These are phyloP conservation scores for Dorcus hopei DNA, from an alignment of 2,888 invertebrate species.

Conservation along the genomic window DNA sequence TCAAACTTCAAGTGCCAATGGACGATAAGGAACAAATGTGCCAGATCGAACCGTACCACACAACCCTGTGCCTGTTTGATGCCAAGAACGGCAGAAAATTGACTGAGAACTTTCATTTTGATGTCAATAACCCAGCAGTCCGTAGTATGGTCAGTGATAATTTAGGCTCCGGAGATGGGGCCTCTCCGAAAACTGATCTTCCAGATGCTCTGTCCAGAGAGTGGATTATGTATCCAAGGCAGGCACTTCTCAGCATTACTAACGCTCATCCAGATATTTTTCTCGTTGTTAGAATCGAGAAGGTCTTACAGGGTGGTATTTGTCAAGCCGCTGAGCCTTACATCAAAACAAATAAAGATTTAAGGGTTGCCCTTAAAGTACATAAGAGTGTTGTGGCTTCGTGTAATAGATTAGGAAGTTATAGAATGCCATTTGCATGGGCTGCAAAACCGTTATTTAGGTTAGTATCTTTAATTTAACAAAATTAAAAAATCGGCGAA, in stretches of 20 bases:
- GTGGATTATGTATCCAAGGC: constrained; percentile 63
- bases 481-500: neutral
- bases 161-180: constrained; percentile 23
- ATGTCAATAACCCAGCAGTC: constrained; percentile 75
- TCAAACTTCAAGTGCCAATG: constrained; percentile 78
- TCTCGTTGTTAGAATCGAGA: constrained; percentile 89
- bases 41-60: constrained; percentile 92
- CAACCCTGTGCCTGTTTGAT: constrained; percentile 87
- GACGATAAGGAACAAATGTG: constrained; percentile 66
- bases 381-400: constrained; percentile 77
- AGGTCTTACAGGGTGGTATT: constrained; percentile 86
- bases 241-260: constrained; percentile 86
- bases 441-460: constrained; percentile 83
- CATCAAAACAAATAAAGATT: constrained; percentile 76
- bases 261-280: constrained; percentile 89
- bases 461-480: constrained; percentile 26
- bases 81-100: constrained; percentile 82
- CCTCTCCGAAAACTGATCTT: constrained; percentile 60
- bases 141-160: constrained; percentile 53
- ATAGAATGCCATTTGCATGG: constrained; percentile 98
- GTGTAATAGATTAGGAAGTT: constrained; percentile 80
- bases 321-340: constrained; percentile 85
- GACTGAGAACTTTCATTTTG: constrained; percentile 91
- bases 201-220: constrained; percentile 67
- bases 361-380: constrained; percentile 73